Evolutionary conservation across 2,888 invertebrate species (phyloP), one percentile per base, ranked within the genome.

Genomic region (Lasioglossum lativentre): DNA sequence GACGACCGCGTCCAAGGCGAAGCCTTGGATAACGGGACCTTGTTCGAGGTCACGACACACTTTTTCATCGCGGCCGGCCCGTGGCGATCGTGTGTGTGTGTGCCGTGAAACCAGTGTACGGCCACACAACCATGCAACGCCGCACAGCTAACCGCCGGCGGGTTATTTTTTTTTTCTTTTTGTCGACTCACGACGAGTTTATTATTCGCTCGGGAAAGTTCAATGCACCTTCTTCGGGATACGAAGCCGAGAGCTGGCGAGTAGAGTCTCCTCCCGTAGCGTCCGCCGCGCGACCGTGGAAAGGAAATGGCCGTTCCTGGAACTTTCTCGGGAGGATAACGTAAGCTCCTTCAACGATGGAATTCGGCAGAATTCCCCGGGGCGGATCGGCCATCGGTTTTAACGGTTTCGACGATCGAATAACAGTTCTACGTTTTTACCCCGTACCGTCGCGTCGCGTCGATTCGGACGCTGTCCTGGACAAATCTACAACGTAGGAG

Each of bases 31-130:
- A 94, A 93, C 94, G 94, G 93, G 92, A 94, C 91, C 93, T 93
- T 92, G 92, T 95, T 95, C 94, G 94, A 94, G 95, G 95, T 93
- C 95, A 93, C 92, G 95, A 86, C 95, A 94, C 78, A 95, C 95
- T 94, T 95, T 84, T 94, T 92, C 91, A 80, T 59, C 75, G 71
- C 63, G 86, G 42, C 70, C 72, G 86, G 30, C 79, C 83, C 19
- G n/a, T n/a, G 34, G 86, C 78, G 82, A 66, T 45, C 68, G 81
- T 78, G 86, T 59, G 1, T 42, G 81, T 78, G 86, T 45, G 45
- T 40, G 82, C 63, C 77, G 77, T 63, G 56, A 23, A 59, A 14
- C 66, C 68, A 14, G 59, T 59, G 27, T 27, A 14, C 27, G 12
- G 59, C 27, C 1, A 56, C n/a, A 34, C 66, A 16, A 34, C 52